Evolutionary conservation across 1,140 invertebrate genomes (phyloP), one percentile per base, ranked within the genome.

Genomic region (Oryctes rhinoceros): DNA sequence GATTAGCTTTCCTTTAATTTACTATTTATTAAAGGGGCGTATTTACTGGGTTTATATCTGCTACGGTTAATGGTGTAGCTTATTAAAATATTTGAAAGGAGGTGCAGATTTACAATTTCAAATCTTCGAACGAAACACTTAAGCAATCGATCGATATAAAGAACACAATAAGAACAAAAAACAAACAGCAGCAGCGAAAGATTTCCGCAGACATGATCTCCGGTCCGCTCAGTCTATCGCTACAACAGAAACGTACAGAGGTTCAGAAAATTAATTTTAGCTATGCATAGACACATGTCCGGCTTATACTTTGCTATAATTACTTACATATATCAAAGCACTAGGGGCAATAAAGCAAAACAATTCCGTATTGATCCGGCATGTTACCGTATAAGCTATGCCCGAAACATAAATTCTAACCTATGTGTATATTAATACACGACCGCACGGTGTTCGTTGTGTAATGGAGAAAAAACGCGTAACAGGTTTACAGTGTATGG

Each of bases 241-340:
- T 18, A 18, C 6, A 15, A 59, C 53, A 59, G 10, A 59, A 59
- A 44, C 39, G 15, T n/a, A 30, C 2, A 59, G 53, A 59, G 18
- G 53, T 59, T 15, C n/a, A n/a, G 53, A 15, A 59, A 18, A 59
- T 59, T 59, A 59, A 59, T 59, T 59, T 59, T 15, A 59, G 53
- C 53, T 59, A 59, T 59, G 53, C 53, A 59, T 59, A 18, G 15
- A 59, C 53, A 59, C 53, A 59, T 59, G 18, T 10, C 39, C 53
- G 18, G 53, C 18, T 59, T 59, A 59, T 59, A 59, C 53, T 59
- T 59, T 59, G 53, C 15, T 59, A 59, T 59, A 59, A 59, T 59
- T 59, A 59, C 53, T 59, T 59, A 59, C 53, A 59, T 59, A 59
- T 59, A 59, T 59, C 53, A 59, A 53, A 59, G 53, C 53, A 59